Evolutionary conservation across 2,888 invertebrate genomes (phyloP), one percentile per base, ranked within the genome.

Genomic region (Stenchaetothrips biformis): DNA sequence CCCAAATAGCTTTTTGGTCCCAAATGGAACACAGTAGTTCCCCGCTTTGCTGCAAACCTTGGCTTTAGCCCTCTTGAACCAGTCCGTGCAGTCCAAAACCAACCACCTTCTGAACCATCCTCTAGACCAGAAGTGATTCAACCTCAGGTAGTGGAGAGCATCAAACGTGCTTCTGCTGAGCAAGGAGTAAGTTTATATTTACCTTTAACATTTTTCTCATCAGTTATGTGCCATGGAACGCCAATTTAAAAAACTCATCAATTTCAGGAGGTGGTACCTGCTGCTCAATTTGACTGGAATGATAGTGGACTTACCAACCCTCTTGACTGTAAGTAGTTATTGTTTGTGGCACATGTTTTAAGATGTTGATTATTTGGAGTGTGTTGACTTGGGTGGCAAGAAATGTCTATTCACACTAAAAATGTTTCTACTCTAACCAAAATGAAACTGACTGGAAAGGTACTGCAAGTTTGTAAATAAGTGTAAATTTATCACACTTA

Each of bases 41-140:
- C 96, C 78, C 92, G 92, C 87, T 96, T 94, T 89, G 96, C 96
- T 74, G 92, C 94, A n/a, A 95, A 94, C 86, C 89, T 96, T 82
- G 92, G 94, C 83, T 90, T 91, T 83, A 91, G 92, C 82, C 95
- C 95, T 2, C 87, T 95, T 47, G 93, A 94, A 85, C 95, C 95
- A 7, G 89, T 93, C 81, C 79, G 83, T 82, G 78, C 81, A 80
- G 27, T 67, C 80, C 79, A 25, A 80, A 81, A 79, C 62, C 77
- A 74, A 48, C 62, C 49, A 21, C 74, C 74, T 7, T 27, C 79
- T 67, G 37, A 78, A 67, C 62, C 78, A 9, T 25, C 25, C 13
- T 49, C n/a, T 47, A 81, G 59, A 77, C 21, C 79, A 74, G 77
- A 77, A 67, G 78, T 77, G 80, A 77, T 80, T 48, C 77, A 81